Conservation (phyloP, 53 echinoderm and acorn worm species). For the Luidia sarsii region DNA sequence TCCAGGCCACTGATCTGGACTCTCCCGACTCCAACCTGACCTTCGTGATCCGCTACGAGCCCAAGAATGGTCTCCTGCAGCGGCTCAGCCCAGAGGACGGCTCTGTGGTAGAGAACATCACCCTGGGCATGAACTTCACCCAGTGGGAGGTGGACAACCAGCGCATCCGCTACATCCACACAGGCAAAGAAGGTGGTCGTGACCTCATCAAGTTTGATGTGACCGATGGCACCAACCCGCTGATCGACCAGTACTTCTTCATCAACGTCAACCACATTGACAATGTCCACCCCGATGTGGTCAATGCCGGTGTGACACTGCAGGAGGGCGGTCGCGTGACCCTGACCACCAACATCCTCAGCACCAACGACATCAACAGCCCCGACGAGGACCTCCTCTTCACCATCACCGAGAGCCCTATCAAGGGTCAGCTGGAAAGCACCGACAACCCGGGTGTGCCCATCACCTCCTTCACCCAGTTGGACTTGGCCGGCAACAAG, state of each 20-base stretch:
- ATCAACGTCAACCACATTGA: conserved; percentile 87
- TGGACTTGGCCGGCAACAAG: conserved; percentile 98
- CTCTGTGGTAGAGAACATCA: conserved; percentile 81
- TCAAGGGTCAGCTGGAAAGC: conserved; percentile 94
- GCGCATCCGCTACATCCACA: conserved; percentile 88
- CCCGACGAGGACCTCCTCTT: conserved; percentile 95
- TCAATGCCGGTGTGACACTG: conserved; percentile 94
- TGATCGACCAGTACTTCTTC: conserved; percentile 97
- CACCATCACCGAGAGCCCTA: conserved; percentile 87
- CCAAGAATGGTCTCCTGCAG: conserved; percentile 82
- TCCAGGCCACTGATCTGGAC: conserved; percentile 94
- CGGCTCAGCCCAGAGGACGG: conserved; percentile 73
- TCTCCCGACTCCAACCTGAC: conserved; percentile 95
- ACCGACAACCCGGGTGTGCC: conserved; percentile 95
- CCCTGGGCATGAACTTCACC: conserved; percentile 89
- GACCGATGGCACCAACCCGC: conserved; percentile 91
- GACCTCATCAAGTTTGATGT: conserved; percentile 99
- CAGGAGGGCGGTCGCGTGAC: conserved; percentile 94
- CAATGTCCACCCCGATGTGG: conserved; percentile 87
- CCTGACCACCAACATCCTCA: conserved; percentile 86
- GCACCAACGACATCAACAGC: conserved; percentile 97
- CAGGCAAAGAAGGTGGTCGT: conserved; percentile 74
- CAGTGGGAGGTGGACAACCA: conserved; percentile 98
- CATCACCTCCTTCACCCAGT: conserved; percentile 92
- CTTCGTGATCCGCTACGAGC: conserved; percentile 76